A percentile compares a stretch with the other conserved stretches of the same genome.
These are phyloP conservation scores for Salpingus planirostris DNA, from an alignment of 2,888 invertebrate species.

Conservation along the genomic window DNA sequence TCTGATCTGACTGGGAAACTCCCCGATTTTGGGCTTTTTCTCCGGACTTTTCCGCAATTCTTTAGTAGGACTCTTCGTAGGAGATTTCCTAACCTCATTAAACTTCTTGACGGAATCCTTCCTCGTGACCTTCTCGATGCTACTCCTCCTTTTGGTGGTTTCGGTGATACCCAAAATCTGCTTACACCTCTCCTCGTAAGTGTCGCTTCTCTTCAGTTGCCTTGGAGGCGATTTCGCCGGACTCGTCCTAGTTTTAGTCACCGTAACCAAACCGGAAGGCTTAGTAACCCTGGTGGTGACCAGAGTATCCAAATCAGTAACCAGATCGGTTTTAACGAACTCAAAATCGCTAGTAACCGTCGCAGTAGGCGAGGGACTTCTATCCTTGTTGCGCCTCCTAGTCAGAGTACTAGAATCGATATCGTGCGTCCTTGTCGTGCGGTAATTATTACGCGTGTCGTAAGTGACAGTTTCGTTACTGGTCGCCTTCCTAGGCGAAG, in stretches of 20 bases:
- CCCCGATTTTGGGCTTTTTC: constrained; percentile 10
- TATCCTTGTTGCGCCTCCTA: constrained; percentile 19
- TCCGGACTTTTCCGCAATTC: constrained; percentile 17
- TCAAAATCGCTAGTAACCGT: constrained; percentile 48
- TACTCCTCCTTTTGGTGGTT: constrained; percentile 22
- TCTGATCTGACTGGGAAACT: constrained; percentile 24
- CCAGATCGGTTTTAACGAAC: constrained; percentile 28
- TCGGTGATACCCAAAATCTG: constrained; percentile 59
- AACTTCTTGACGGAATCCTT: neutral
- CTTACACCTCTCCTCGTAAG: constrained; percentile 63
- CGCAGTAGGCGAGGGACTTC: constrained; percentile 28
- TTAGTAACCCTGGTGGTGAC: constrained; percentile 14
- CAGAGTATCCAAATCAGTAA: constrained; percentile 35
- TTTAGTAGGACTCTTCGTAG: constrained; percentile 6
- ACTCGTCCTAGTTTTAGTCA: constrained; percentile 20
- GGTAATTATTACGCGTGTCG: constrained; percentile 8
- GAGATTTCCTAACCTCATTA: constrained; percentile 2
- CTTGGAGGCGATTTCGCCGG: constrained; percentile 30
- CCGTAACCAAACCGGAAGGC: constrained; percentile 24
- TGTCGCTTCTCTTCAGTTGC: constrained; percentile 57
- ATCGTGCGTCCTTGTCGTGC: constrained; percentile 18
- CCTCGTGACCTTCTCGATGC: constrained; percentile 13
- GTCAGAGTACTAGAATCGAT: constrained; percentile 26
- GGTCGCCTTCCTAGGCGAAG: constrained; percentile 23
- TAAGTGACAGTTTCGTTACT: constrained; percentile 27